Conservation (phyloP, 2,113 vertebrate genomes). For the Formicarius rufipectus region DNA sequence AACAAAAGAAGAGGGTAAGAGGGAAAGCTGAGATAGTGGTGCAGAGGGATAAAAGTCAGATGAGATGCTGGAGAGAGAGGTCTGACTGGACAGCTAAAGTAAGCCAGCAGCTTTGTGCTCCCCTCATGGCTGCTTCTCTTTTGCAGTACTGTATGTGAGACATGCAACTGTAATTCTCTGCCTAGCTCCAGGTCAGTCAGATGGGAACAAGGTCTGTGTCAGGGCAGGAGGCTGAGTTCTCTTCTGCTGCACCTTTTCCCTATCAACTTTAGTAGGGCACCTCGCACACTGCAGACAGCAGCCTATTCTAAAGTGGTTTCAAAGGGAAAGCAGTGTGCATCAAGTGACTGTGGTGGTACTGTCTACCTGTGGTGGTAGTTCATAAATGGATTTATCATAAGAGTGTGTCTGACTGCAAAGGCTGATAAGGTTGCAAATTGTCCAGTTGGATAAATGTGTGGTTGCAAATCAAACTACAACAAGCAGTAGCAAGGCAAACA, state of each 20-base stretch:
- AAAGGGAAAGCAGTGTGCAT: background rate
- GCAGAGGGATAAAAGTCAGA: background rate
- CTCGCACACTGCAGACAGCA: background rate
- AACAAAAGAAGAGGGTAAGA: background rate
- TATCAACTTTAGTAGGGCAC: no score
- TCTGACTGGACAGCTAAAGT: background rate
- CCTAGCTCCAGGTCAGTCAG: background rate
- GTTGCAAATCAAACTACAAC: background rate
- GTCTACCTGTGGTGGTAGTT: background rate
- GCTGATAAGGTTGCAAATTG: background rate
- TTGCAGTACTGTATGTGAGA: accelerated
- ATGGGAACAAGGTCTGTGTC: background rate
- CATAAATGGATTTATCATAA: background rate
- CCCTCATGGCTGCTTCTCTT: background rate
- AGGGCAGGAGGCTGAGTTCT: background rate
- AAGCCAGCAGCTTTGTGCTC: background rate
- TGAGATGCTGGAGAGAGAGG: background rate
- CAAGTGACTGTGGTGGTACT: background rate
- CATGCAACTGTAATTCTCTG: background rate
- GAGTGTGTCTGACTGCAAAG: background rate
- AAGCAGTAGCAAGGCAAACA: background rate
- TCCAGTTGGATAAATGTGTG: background rate
- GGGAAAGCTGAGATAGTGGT: background rate
- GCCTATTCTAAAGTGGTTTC: background rate
- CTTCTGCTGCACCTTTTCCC: background rate